Conservation (phyloP, 2,888 invertebrate genomes). For the Reticulitermes lucifugus region DNA sequence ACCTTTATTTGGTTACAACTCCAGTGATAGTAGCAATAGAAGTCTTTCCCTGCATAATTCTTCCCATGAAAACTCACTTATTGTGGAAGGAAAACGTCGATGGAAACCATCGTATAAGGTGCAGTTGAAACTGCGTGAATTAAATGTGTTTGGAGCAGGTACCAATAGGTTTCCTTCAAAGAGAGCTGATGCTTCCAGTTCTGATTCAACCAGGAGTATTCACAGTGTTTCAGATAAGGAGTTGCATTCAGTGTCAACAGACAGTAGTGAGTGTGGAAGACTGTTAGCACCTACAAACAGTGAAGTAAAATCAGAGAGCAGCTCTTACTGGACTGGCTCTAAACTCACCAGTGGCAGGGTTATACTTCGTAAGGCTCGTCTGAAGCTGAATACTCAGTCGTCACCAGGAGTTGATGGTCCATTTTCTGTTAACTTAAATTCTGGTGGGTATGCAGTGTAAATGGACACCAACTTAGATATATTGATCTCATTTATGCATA, state of each 20-base stretch:
- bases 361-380: conserved; percentile 75
- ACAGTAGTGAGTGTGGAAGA: conserved; percentile 20
- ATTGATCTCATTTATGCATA: no score
- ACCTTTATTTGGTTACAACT: conserved; percentile 8
- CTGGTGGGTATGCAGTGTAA: conserved; percentile 56
- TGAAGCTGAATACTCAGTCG: conserved; percentile 69
- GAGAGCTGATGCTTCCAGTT: conserved; percentile 43
- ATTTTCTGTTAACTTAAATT: conserved; percentile 66
- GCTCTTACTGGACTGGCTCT: conserved; percentile 10
- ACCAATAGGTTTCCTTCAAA: conserved; percentile 47
- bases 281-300: neutral
- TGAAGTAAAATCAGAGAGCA: conserved; percentile 14
- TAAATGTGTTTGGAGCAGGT: conserved; percentile 53
- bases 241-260: neutral
- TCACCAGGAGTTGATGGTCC: conserved; percentile 72
- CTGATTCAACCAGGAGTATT: conserved; percentile 42
- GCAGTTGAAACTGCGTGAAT: conserved; percentile 49
- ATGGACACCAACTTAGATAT: no score
- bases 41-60: conserved; percentile 26
- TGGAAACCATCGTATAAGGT: conserved; percentile 53
- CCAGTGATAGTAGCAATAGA: conserved; percentile 20
- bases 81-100: conserved; percentile 50
- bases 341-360: conserved; percentile 70
- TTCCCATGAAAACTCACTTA: conserved; percentile 32
- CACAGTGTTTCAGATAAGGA: conserved; percentile 37